These are phyloP conservation scores for Phengaris alcon DNA, from an alignment of 2,888 invertebrate genomes.

Conservation along the genomic window DNA sequence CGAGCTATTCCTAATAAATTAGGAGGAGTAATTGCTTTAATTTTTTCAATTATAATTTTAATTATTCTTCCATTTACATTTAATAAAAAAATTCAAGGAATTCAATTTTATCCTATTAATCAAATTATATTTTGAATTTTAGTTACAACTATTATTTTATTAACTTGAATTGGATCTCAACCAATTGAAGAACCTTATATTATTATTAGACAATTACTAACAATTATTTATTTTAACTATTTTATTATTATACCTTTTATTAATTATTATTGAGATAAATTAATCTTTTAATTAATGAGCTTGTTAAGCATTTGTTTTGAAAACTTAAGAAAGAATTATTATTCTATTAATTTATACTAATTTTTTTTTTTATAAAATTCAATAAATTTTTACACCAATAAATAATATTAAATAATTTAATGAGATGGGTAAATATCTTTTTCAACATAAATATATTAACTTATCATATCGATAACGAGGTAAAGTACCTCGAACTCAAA, in stretches of 20 bases:
- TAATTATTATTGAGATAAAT: conserved; percentile 76
- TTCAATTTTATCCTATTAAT: conserved; percentile 81
- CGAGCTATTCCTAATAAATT: conserved; percentile 88
- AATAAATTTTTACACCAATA: conserved; percentile 73
- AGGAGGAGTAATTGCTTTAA: conserved; percentile 84
- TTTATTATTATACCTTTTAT: conserved; percentile 76
- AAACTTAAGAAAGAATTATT: conserved; percentile 82
- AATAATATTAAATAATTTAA: conserved; percentile 80
- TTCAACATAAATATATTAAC: conserved; percentile 84
- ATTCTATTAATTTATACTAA: conserved; percentile 81
- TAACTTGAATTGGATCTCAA: conserved; percentile 86
- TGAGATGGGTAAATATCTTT: conserved; percentile 81
- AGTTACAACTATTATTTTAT: conserved; percentile 74
- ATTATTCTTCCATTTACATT: conserved; percentile 79
- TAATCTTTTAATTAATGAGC: conserved; percentile 80
- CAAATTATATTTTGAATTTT: conserved; percentile 81
- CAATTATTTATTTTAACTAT: conserved; percentile 79
- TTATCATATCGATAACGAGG: conserved; percentile 88
- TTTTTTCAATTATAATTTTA: conserved; percentile 83
- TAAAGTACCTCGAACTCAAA: conserved; percentile 83
- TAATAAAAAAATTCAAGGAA: conserved; percentile 78
- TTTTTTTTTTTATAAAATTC: conserved; percentile 60
- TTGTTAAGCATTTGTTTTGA: conserved; percentile 85
- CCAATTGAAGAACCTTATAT: conserved; percentile 84
- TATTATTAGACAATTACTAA: conserved; percentile 80